These are phyloP conservation scores for Acanthosoma haemorrhoidale DNA, from an alignment of 2,888 invertebrate species.

Conservation along the genomic window DNA sequence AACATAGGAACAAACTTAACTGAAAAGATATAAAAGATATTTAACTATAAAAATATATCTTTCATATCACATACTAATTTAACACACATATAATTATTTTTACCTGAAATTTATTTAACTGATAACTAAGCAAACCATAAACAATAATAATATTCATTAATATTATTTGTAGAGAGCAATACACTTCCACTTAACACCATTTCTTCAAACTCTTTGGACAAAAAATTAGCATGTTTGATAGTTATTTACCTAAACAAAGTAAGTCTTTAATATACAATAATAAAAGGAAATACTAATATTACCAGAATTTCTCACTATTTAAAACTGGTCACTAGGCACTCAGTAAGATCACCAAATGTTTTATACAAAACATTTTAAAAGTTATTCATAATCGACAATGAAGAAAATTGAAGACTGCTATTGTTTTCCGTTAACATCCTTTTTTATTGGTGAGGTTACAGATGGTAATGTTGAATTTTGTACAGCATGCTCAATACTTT, in stretches of 20 bases:
- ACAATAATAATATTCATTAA: neutral
- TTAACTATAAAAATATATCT: constrained; percentile 27
- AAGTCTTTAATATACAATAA: neutral
- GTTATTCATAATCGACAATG: neutral
- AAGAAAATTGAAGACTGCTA: constrained; percentile 53
- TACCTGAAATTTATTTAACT: neutral
- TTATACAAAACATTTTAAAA: constrained; percentile 5
- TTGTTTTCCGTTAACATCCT: constrained; percentile 54
- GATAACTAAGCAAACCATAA: no score
- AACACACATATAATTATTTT: neutral
- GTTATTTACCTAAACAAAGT: neutral
- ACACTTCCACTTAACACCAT: neutral
- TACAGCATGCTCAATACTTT: constrained; percentile 70
- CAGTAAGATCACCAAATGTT: constrained; percentile 13
- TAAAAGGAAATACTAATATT: neutral
- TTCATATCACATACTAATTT: constrained; percentile 11
- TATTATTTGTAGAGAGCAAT: constrained; percentile 1
- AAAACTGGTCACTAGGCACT: constrained; percentile 19
- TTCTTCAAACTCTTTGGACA: neutral
- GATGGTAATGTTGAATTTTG: constrained; percentile 45
- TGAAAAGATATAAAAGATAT: constrained; percentile 14
- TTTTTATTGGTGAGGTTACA: constrained; percentile 30
- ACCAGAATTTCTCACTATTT: neutral
- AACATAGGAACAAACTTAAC: constrained; percentile 9
- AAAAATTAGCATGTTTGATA: neutral